Base-by-base conservation (phyloP, 2,797 vertebrate species). In the Clangula hyemalis region DNA sequence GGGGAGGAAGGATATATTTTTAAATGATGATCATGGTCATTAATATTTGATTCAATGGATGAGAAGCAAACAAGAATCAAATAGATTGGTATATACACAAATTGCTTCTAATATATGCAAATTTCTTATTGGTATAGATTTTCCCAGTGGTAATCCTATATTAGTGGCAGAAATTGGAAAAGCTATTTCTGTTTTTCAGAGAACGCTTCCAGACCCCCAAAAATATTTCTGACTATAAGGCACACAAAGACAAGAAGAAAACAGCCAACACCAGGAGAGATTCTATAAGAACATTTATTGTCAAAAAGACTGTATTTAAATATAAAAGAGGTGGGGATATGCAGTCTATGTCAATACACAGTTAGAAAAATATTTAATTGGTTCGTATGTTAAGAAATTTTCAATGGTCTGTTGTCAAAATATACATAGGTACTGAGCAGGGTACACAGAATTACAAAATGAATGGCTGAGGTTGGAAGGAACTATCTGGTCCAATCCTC, bases 401-500 rank as follows among this genome's bases (percentile, higher is more conserved):
- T 68, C 8, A 24, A 8, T 28, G 62, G 4, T 11, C 6, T 13
- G 18, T 32, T 45, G 21, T 72, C 68, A 56, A 54, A 79, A 71
- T 5, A 73, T 18, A 81, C 70, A 49, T 27, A 36, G 1, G 0
- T 45, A 36, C 19, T 30, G 11, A 54, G 25, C 6, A 75, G 28
- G 6, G 39, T 58, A 51, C 54, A 61, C n/a, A 60, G 18, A 83
- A 76, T 61, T 12, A 32, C 49, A n/a, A 22, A 65, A 60, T 49
- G 15, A 69, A 75, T n/a, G 17, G 5, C 8, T 69, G 56, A 51
- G 12, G 28, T 20, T 87, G n/a, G 19, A 89, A 69, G 8, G 13
- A 10, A 21, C 4, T 7, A n/a, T 24, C 28, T 4, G 0, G 6
- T 34, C n/a, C 8, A 34, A 28, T 4, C 0, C 2, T 7, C 5